These are phyloP conservation scores for Crenuchus spilurus DNA, from an alignment of 2,797 vertebrate species.

Conservation along the genomic window DNA sequence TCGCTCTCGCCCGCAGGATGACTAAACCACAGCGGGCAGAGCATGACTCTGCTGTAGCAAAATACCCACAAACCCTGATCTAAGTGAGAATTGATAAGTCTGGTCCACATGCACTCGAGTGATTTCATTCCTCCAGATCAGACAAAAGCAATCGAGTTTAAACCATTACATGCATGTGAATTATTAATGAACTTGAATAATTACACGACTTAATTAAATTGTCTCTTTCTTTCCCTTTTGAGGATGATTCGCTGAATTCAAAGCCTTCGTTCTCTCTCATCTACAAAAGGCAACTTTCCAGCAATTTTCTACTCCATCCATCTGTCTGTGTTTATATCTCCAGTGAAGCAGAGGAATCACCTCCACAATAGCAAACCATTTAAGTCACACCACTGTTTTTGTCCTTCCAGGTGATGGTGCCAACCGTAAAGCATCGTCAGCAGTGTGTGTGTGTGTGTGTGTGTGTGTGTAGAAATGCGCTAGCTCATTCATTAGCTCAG, in stretches of 20 bases:
- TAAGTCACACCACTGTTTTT: neutral
- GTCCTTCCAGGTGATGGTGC: neutral
- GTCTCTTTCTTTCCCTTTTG: neutral
- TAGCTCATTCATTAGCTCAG: slow-evolving; percentile 41
- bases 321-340: too few species aligned
- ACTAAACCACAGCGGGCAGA: slow-evolving; percentile 28
- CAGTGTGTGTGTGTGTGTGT: neutral
- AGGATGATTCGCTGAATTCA: neutral
- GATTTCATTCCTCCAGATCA: neutral
- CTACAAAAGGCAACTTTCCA: neutral
- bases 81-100: neutral
- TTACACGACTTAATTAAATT: neutral
- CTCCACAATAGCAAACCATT: neutral
- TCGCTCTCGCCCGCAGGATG: neutral
- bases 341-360: too few species aligned
- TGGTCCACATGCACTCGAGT: neutral
- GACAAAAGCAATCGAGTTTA: neutral
- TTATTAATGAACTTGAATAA: slow-evolving; percentile 2
- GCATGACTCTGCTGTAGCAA: slow-evolving; percentile 4
- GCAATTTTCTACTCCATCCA: neutral
- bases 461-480: slow-evolving; percentile 13
- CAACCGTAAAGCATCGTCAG: neutral
- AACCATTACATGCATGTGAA: neutral
- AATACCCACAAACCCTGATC: neutral
- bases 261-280: neutral